Conservation (phyloP, 2,797 vertebrate species). For the Bucorvus abyssinicus region DNA sequence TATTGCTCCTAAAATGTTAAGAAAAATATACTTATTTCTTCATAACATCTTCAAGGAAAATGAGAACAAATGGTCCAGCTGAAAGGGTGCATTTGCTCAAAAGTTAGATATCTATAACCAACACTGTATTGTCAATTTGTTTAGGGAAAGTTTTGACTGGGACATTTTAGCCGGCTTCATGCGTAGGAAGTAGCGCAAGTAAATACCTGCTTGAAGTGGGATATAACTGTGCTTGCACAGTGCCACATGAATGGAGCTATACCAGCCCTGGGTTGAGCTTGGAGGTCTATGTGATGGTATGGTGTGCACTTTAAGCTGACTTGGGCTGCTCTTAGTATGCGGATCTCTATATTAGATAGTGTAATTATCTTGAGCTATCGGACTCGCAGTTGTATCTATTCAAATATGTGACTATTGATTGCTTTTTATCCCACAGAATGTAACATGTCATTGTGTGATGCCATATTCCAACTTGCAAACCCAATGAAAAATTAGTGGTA, state of each 20-base stretch:
- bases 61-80: not conserved
- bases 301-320: not conserved
- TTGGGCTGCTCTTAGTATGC: not conserved
- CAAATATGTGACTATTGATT: not conserved
- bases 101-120: not conserved
- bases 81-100: not conserved
- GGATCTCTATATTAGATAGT: not conserved
- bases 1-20: not conserved
- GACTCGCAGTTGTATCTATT: not conserved
- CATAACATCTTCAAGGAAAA: not conserved
- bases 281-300: not conserved
- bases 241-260: not conserved
- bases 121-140: not conserved
- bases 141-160: not conserved
- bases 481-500: constrained; percentile 83
- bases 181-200: not conserved
- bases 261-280: not conserved
- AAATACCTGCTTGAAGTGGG: not conserved
- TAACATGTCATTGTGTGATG: constrained; percentile 89
- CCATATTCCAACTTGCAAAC: constrained; percentile 83
- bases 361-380: not conserved
- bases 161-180: not conserved
- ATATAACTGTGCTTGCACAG: not conserved
- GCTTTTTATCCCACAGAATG: constrained; percentile 79
- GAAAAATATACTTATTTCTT: not conserved